Evolutionary conservation across 2,888 invertebrate species (phyloP).

Genomic region (Andrena flavipes): DNA sequence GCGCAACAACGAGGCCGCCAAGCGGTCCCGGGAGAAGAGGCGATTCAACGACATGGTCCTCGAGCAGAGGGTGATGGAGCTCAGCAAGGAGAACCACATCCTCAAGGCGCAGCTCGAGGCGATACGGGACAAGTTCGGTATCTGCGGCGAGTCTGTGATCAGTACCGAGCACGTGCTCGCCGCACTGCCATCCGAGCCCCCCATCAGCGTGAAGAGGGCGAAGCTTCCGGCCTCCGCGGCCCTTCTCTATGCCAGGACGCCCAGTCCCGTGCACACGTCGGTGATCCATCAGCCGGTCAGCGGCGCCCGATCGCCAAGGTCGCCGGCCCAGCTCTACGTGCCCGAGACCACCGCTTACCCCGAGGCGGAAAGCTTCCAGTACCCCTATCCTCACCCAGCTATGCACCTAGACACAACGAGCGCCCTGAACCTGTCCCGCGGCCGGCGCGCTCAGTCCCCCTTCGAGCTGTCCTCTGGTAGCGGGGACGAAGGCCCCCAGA

Average conservation of each 20-base stretch:
- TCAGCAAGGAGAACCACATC: slow-evolving; percentile 98
- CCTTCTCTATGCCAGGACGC: slow-evolving; percentile 87
- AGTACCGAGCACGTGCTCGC: slow-evolving; percentile 96
- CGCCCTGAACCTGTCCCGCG: slow-evolving; percentile 89
- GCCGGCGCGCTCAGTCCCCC: slow-evolving; percentile 88
- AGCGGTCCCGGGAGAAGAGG: slow-evolving; percentile 97
- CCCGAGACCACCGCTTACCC: slow-evolving; percentile 82
- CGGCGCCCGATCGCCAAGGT: slow-evolving; percentile 81
- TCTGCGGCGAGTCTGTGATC: slow-evolving; percentile 94
- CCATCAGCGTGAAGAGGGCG: slow-evolving; percentile 92
- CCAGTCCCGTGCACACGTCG: slow-evolving; percentile 87
- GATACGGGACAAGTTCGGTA: slow-evolving; percentile 96
- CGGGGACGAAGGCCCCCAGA: slow-evolving; percentile 87
- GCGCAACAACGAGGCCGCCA: slow-evolving; percentile 98
- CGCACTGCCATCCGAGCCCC: slow-evolving; percentile 93
- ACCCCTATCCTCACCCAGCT: slow-evolving; percentile 86
- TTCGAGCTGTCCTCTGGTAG: slow-evolving; percentile 92
- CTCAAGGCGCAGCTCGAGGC: slow-evolving; percentile 96
- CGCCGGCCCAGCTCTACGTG: slow-evolving; percentile 82
- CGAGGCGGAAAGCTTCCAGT: slow-evolving; percentile 85
- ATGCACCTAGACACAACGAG: slow-evolving; percentile 88
- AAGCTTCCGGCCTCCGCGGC: slow-evolving; percentile 84
- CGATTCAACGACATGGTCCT: slow-evolving; percentile 98
- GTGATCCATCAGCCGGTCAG: slow-evolving; percentile 87
- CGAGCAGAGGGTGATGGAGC: slow-evolving; percentile 96